A percentile compares a stretch with the other conserved stretches of the same genome.
phyloP scores from a whole-genome alignment of 2,113 vertebrate species.

The Platichthys flesus region DNA sequence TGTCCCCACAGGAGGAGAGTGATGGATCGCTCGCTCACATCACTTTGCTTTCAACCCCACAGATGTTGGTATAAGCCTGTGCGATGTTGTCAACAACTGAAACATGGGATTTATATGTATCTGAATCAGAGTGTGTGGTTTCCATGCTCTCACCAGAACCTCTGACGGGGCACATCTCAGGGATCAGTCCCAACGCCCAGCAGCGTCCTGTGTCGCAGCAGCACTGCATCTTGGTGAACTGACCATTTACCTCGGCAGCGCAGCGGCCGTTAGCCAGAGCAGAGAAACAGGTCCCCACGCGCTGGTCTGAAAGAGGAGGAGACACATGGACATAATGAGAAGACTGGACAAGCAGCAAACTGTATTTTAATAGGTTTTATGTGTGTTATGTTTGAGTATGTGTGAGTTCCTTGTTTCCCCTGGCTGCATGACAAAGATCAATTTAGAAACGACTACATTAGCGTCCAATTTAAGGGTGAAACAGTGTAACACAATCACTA shows the following conservation, averaged over 20 bases:
- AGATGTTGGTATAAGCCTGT: background rate
- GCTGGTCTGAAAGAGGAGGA: slow-evolving; percentile 87
- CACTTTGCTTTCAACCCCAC: background rate
- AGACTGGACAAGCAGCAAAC: background rate
- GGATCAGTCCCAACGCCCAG: slow-evolving; percentile 90
- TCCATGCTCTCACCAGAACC: slow-evolving; percentile 88
- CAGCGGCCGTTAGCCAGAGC: slow-evolving; percentile 92
- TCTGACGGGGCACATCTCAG: slow-evolving; percentile 94
- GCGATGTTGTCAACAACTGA: slow-evolving; percentile 6
- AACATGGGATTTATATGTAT: background rate
- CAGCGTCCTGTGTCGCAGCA: slow-evolving; percentile 96
- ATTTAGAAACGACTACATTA: no score
- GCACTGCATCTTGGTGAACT: slow-evolving; percentile 94
- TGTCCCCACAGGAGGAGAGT: slow-evolving; percentile 11
- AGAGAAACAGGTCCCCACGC: slow-evolving; percentile 91
- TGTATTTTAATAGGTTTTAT: background rate
- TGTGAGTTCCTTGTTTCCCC: background rate
- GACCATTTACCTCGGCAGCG: slow-evolving; percentile 88
- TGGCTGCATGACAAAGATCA: background rate
- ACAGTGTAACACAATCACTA: no score
- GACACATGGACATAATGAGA: background rate
- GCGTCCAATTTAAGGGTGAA: no score
- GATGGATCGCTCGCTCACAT: slow-evolving; percentile 7
- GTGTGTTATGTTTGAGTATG: background rate
- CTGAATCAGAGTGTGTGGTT: background rate